Evolutionary conservation across 2,797 vertebrate species (phyloP).

Genomic region (Anomalospiza imberbis): DNA sequence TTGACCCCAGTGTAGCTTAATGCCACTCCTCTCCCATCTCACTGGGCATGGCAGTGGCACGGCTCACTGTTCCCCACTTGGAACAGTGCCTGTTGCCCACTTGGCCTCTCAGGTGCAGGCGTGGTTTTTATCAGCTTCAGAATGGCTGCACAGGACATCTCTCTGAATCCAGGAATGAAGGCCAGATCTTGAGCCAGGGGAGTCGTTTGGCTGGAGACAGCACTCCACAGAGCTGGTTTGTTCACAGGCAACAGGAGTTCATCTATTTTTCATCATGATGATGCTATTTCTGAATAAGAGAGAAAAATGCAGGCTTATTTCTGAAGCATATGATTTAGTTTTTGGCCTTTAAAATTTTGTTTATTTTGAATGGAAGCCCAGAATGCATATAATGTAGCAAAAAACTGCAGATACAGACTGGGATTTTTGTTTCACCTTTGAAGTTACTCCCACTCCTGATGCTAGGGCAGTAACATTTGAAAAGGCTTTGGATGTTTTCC

Average conservation of each 20-base stretch:
- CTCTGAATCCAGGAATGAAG: background rate
- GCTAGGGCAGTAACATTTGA: background rate
- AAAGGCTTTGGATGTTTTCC: background rate
- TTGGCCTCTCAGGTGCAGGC: background rate
- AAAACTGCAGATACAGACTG: background rate
- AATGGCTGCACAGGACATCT: background rate
- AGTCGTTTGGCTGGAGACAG: background rate
- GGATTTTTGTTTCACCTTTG: slow-evolving; percentile 17
- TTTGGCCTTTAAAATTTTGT: background rate
- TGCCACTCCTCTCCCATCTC: background rate
- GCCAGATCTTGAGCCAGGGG: background rate
- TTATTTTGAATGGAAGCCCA: slow-evolving; percentile 28
- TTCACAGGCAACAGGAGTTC: background rate
- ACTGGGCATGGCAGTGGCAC: background rate
- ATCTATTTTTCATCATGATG: background rate
- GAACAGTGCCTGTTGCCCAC: background rate
- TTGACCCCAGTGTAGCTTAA: background rate
- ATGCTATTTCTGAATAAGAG: slow-evolving; percentile 1
- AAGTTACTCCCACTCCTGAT: background rate
- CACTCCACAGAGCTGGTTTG: background rate
- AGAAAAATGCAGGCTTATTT: background rate
- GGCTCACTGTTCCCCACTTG: background rate
- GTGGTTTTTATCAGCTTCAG: background rate
- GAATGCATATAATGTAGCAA: background rate
- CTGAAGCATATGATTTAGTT: background rate